Conservation (phyloP, 2,113 vertebrate species). For the Oenanthe melanoleuca region DNA sequence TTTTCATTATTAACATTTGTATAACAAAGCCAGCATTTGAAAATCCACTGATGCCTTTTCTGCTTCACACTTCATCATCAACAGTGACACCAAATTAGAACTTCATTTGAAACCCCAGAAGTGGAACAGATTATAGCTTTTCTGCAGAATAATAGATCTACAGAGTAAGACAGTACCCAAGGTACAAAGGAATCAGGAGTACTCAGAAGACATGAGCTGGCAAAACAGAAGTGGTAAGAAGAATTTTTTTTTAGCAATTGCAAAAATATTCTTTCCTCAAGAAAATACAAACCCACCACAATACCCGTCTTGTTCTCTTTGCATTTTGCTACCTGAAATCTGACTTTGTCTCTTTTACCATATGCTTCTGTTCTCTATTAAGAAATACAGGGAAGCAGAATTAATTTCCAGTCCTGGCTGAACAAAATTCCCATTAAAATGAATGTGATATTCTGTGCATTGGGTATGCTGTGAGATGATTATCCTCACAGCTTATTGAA, state of each 20-base stretch:
- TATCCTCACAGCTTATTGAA: background rate
- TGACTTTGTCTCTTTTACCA: background rate
- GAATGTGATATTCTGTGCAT: background rate
- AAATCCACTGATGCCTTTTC: background rate
- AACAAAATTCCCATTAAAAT: background rate
- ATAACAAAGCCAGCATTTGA: background rate
- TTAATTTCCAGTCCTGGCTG: background rate
- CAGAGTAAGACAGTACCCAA: background rate
- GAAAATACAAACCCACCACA: background rate
- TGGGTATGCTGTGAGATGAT: background rate
- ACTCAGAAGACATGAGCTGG: background rate
- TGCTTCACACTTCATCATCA: background rate
- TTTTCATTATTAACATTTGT: background rate
- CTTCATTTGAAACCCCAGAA: background rate
- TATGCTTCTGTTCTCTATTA: background rate
- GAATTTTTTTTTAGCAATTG: background rate
- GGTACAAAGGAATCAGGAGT: background rate
- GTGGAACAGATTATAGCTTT: background rate
- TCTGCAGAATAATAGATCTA: background rate
- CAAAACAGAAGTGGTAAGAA: background rate
- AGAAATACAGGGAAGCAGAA: background rate
- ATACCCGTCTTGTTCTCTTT: background rate
- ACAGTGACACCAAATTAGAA: background rate
- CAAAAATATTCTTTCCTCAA: background rate
- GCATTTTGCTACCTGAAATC: background rate